Evolutionary conservation across 1,140 invertebrate genomes (phyloP).

Genomic region (Pteromalus puparum): DNA sequence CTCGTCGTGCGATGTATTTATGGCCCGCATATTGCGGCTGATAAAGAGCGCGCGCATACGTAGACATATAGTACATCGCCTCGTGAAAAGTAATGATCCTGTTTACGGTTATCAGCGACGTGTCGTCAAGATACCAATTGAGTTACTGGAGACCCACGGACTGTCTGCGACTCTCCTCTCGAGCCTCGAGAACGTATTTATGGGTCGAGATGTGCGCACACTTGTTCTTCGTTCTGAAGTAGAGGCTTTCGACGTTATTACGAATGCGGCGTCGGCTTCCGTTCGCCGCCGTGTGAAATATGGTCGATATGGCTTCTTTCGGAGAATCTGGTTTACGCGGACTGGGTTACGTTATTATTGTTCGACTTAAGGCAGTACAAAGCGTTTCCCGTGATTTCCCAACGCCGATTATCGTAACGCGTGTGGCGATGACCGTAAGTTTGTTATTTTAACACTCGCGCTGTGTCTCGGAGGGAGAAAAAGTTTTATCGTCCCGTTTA

Average conservation of each 20-base stretch:
- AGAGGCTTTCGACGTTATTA: background rate
- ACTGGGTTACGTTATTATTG: too few species aligned
- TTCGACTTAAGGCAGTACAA: too few species aligned
- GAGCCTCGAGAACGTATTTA: background rate
- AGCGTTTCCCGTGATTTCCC: background rate
- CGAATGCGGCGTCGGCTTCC: background rate
- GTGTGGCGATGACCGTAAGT: background rate
- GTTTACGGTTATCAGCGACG: slow-evolving; percentile 64
- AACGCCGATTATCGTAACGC: background rate
- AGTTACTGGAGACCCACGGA: slow-evolving; percentile 56
- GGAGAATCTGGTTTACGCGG: background rate
- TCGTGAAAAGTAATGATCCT: slow-evolving; percentile 65
- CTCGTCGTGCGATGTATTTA: slow-evolving; percentile 24
- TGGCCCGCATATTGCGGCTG: slow-evolving; percentile 46
- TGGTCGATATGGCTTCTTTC: background rate
- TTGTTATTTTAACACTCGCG: background rate
- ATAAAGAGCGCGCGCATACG: slow-evolving; percentile 60
- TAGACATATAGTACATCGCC: slow-evolving; percentile 34
- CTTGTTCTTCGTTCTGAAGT: background rate
- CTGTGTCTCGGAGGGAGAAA: background rate
- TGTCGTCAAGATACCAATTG: slow-evolving; percentile 62
- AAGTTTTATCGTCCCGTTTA: background rate
- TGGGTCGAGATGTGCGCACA: background rate
- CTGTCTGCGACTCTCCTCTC: background rate
- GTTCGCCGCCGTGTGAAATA: background rate